Percentiles rank a stretch among this genome's conserved stretches.
These are phyloP conservation scores for Neoarius graeffei DNA, from an alignment of 2,113 vertebrate species.

Conservation along the genomic window DNA sequence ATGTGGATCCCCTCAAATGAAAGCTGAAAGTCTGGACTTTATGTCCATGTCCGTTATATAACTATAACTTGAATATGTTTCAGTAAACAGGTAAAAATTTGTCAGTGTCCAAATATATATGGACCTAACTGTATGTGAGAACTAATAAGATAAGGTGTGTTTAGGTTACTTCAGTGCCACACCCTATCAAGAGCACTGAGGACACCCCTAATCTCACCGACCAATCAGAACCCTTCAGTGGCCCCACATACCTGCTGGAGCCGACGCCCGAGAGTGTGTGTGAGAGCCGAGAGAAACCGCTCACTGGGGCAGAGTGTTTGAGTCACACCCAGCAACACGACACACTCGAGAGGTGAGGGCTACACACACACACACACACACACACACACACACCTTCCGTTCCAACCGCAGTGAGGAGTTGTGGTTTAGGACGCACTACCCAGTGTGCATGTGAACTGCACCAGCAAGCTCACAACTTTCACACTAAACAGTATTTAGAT, in stretches of 20 bases:
- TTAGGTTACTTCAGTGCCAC: neutral
- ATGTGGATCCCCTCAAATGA: no score
- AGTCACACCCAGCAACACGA: neutral
- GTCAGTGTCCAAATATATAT: no score
- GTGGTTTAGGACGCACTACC: neutral
- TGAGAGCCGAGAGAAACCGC: neutral
- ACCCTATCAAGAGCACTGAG: neutral
- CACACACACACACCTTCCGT: neutral
- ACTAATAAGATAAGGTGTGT: neutral
- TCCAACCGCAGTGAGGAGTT: neutral
- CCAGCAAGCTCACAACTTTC: neutral
- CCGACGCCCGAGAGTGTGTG: neutral
- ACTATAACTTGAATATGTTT: no score
- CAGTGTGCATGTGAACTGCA: neutral
- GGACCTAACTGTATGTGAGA: no score
- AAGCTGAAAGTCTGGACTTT: no score
- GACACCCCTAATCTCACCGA: neutral
- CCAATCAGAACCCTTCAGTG: neutral
- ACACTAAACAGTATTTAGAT: no score
- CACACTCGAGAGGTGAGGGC: neutral
- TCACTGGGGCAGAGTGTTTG: neutral
- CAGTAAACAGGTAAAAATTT: no score
- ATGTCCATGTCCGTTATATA: no score
- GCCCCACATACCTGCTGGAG: neutral
- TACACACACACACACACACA: neutral